Base-by-base conservation (phyloP, 2,888 invertebrate genomes). In the Elegia similella region DNA sequence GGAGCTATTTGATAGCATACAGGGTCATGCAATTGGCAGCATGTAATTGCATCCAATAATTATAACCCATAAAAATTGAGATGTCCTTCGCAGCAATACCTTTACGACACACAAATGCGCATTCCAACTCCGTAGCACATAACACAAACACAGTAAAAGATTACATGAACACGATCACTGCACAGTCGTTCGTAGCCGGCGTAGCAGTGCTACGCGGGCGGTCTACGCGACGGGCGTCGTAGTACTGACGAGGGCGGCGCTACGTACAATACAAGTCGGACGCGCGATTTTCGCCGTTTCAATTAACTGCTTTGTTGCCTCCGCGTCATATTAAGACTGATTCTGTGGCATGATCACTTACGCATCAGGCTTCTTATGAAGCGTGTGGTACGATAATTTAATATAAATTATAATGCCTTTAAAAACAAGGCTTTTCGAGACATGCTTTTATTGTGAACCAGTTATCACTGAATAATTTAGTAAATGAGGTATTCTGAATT, bases 291-390 rank as follows among this genome's bases (percentile, higher is more conserved):
- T 70, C 78, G 73, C 75, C 76, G 76, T 86, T 86, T 84, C 87
- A 88, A 88, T 89, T 86, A 88, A 85, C 84, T 85, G 85, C 81
- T 84, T 85, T 88, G 87, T 84, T 85, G 85, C 83, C 68, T 80
- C 75, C 72, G 70, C 77, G 75, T 78, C 75, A 81, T 72, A 82
- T 70, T 48, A 29, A 56, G 54, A 55, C 54, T 23, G 48, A 56
- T 56, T 56, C 48, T 10, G 56, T 52, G n/a, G n/a, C 42, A 52
- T 17, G 16, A 16, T 38, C 16, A 38, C 17, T 52, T 13, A 38
- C 17, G 52, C 16, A 17, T 3, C 10, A 38, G 38, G 38, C 6
- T 42, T 34, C 23, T 17, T 16, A 17, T 16, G 23, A 16, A 38
- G 34, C 15, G 1, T 50, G 17, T 7, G 8, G 12, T 1, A 48